Evolutionary conservation across 1,140 invertebrate species (phyloP).

Genomic region (Orchesella cincta): DNA sequence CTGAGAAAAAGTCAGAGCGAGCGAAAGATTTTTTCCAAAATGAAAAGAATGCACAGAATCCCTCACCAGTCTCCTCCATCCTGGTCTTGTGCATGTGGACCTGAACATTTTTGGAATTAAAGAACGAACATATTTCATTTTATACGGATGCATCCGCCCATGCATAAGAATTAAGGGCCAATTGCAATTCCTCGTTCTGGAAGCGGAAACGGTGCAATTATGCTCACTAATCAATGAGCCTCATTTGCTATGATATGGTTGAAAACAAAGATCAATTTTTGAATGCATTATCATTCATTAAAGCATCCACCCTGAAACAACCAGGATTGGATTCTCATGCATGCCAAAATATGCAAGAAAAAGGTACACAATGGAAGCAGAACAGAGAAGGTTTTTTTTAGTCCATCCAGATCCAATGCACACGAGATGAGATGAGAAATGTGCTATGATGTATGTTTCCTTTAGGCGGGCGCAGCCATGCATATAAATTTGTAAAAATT

Average conservation of each 20-base stretch:
- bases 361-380: not conserved
- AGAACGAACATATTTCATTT: not conserved
- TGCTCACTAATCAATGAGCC: too few relatives aligned
- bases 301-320: too few relatives aligned
- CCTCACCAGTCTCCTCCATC: too few relatives aligned
- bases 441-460: not conserved
- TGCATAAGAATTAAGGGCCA: not conserved
- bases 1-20: not conserved
- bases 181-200: not conserved
- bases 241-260: too few relatives aligned
- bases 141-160: not conserved
- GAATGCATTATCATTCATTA: too few relatives aligned
- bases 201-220: too few relatives aligned
- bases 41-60: too few relatives aligned
- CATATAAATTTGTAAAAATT: constrained; percentile 6
- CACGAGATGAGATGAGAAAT: not conserved
- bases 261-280: not conserved
- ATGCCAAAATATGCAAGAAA: not conserved
- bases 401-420: too few relatives aligned
- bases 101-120: too few relatives aligned
- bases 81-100: too few relatives aligned
- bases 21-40: not conserved
- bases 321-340: too few relatives aligned
- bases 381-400: not conserved
- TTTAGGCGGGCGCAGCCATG: not conserved